Evolutionary conservation across 1,140 invertebrate genomes (phyloP).

Genomic region (Vanessa tameamea): DNA sequence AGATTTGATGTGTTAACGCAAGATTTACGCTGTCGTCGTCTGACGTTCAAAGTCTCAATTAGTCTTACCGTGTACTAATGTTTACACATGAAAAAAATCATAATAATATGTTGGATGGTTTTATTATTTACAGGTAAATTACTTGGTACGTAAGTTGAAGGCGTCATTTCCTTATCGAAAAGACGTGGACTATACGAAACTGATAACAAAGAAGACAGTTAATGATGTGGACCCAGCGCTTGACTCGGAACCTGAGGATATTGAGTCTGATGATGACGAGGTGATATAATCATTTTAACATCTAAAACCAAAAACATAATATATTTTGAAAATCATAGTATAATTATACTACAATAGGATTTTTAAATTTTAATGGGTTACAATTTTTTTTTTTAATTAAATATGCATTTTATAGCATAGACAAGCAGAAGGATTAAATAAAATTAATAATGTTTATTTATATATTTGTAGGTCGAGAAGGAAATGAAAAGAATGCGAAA

Average conservation of each 20-base stretch:
- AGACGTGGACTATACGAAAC: conserved; percentile 67
- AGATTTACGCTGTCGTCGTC: no score
- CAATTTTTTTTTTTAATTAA: no score
- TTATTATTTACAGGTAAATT: conserved; percentile 66
- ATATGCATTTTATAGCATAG: no score
- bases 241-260: conserved; percentile 70
- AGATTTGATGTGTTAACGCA: no score
- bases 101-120: no score
- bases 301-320: not conserved
- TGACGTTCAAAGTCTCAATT: no score
- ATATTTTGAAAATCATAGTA: no score
- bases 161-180: conserved; percentile 81
- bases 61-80: no score
- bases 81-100: no score
- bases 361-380: no score
- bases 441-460: not conserved
- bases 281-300: conserved; percentile 38
- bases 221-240: conserved; percentile 53
- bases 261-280: conserved; percentile 74
- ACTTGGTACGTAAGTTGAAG: conserved; percentile 81
- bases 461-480: conserved; percentile 70
- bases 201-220: conserved; percentile 53
- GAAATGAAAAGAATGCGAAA: conserved; percentile 81
- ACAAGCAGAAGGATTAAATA: not conserved
- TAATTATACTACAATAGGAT: no score